Evolutionary conservation across 2,888 invertebrate genomes (phyloP).

Genomic region (Synanthedon formicaeformis): DNA sequence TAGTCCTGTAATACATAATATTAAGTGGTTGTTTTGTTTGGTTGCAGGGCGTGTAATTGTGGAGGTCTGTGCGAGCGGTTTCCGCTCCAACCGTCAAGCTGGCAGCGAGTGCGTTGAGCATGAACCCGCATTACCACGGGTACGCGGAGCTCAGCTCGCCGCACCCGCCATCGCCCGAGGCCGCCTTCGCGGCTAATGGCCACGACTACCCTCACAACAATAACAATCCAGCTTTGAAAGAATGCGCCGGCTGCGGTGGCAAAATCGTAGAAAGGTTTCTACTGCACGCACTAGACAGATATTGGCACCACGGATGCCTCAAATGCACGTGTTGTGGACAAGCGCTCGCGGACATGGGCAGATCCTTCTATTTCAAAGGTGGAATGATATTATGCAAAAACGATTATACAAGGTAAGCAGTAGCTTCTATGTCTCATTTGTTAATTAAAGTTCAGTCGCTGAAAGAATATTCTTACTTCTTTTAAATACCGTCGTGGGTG

Average conservation of each 20-base stretch:
- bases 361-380: conserved; percentile 91
- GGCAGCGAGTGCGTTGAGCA: conserved; percentile 88
- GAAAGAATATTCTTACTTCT: no score
- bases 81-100: conserved; percentile 80
- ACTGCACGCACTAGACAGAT: conserved; percentile 91
- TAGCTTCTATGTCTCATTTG: no score
- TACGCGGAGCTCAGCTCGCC: conserved; percentile 85
- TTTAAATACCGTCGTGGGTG: no score
- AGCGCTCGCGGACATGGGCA: conserved; percentile 90
- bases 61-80: conserved; percentile 61
- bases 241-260: conserved; percentile 92
- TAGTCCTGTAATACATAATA: no score
- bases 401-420: conserved; percentile 91
- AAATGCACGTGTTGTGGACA: conserved; percentile 94
- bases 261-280: conserved; percentile 93
- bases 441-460: no score
- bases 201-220: conserved; percentile 74
- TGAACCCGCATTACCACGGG: conserved; percentile 93
- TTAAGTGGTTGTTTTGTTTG: conserved; percentile 16
- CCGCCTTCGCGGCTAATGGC: conserved; percentile 73
- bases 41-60: conserved; percentile 63
- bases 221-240: conserved; percentile 75
- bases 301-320: conserved; percentile 96
- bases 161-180: conserved; percentile 81
- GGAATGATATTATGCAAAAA: conserved; percentile 96